phyloP scores from a whole-genome alignment of 2,888 invertebrate genomes.

The Parnassius glacialis region DNA sequence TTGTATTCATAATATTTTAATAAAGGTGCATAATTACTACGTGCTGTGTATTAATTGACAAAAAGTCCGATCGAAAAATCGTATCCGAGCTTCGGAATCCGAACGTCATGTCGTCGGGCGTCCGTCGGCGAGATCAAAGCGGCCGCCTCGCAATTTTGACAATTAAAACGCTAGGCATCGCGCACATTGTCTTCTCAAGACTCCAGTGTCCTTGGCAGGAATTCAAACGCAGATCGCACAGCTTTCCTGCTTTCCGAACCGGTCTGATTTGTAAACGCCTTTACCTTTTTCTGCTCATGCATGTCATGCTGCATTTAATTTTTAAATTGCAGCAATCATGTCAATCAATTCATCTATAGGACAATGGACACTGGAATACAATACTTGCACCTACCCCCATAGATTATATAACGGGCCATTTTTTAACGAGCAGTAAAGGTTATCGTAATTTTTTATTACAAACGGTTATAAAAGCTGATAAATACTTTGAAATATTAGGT shows the following conservation, averaged over 20 bases:
- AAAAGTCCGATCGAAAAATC: conserved; percentile 46
- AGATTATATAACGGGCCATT: conserved; percentile 26
- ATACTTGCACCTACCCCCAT: neutral
- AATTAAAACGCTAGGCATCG: conserved; percentile 75
- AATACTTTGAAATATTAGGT: too few species aligned
- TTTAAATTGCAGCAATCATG: conserved; percentile 27
- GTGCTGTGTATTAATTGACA: conserved; percentile 7
- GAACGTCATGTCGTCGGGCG: conserved; percentile 34
- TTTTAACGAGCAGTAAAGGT: neutral
- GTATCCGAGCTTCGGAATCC: conserved; percentile 44
- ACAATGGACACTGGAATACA: too few species aligned
- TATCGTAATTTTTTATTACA: too few species aligned
- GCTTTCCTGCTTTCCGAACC: conserved; percentile 42
- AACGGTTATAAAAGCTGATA: too few species aligned
- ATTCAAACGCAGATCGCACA: conserved; percentile 54
- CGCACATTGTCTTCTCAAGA: conserved; percentile 56
- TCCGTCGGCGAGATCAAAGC: conserved; percentile 62
- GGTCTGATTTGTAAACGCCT: conserved; percentile 58
- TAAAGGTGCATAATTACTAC: conserved; percentile 20
- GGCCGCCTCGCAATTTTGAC: conserved; percentile 67
- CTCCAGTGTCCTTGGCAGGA: conserved; percentile 71
- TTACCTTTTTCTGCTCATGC: conserved; percentile 32
- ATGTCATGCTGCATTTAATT: conserved; percentile 43
- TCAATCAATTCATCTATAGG: too few species aligned
- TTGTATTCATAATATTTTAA: conserved; percentile 17